Conservation (phyloP, 2,113 vertebrate species). For the Ochotona curzoniae region DNA sequence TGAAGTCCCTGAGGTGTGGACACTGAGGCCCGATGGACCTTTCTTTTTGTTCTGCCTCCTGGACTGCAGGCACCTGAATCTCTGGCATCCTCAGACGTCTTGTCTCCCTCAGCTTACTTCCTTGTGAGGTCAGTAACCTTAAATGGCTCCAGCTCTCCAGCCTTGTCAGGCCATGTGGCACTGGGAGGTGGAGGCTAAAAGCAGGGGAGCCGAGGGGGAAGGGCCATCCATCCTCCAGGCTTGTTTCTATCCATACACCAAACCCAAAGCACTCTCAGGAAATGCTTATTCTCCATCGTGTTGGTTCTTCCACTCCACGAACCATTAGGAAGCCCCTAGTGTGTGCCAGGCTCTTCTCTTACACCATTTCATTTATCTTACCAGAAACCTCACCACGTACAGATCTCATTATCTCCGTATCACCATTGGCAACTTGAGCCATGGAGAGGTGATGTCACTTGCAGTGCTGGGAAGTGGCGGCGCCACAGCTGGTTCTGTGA, state of each 20-base stretch:
- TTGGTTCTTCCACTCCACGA: not conserved
- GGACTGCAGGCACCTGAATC: not conserved
- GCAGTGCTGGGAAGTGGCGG: not conserved
- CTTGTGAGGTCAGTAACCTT: not conserved
- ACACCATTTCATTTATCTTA: not conserved
- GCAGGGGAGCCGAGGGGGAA: not conserved
- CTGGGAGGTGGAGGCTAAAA: not conserved
- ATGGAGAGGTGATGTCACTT: too few species aligned
- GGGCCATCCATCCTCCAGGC: not conserved
- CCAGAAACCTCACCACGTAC: not conserved
- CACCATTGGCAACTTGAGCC: not conserved
- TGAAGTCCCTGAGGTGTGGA: too few species aligned
- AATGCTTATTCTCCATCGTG: not conserved
- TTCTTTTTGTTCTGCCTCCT: not conserved
- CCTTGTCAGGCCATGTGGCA: not conserved
- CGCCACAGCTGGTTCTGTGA: not conserved
- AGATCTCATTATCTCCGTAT: not conserved
- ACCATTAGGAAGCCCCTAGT: not conserved
- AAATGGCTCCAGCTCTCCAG: not conserved
- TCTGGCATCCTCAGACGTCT: not conserved
- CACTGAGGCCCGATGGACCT: not conserved
- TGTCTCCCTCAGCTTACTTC: not conserved
- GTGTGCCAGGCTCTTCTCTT: not conserved
- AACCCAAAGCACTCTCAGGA: not conserved
- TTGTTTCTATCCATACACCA: not conserved